These are phyloP conservation scores for Colletes latitarsis DNA, from an alignment of 1,140 invertebrate genomes.

Conservation along the genomic window DNA sequence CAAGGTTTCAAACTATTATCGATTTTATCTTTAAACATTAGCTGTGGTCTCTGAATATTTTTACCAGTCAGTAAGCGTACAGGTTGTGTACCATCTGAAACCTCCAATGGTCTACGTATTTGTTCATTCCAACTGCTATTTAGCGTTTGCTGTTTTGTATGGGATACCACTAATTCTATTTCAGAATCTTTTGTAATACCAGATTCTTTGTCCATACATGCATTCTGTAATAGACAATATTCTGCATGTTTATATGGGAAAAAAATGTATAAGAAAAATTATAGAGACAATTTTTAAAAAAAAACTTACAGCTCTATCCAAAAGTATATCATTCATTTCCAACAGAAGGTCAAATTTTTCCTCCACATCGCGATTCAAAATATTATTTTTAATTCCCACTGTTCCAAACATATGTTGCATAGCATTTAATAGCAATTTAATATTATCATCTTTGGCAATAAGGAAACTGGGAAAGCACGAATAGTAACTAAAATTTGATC, in stretches of 20 bases:
- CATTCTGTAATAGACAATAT: slow-evolving; percentile 76
- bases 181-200: slow-evolving; percentile 84
- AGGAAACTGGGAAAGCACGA: slow-evolving; percentile 87
- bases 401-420: slow-evolving; percentile 83
- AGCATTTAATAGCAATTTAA: slow-evolving; percentile 80
- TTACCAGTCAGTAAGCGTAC: slow-evolving; percentile 87
- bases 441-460: slow-evolving; percentile 83
- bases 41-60: slow-evolving; percentile 91
- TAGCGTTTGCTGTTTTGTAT: slow-evolving; percentile 60
- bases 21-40: slow-evolving; percentile 91
- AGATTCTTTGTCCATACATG: slow-evolving; percentile 86
- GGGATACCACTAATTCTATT: slow-evolving; percentile 74
- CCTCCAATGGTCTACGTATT: neutral
- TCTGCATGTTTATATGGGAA: neutral
- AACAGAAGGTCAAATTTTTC: slow-evolving; percentile 89
- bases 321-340: slow-evolving; percentile 90
- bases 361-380: slow-evolving; percentile 83
- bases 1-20: slow-evolving; percentile 91
- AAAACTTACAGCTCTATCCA: slow-evolving; percentile 88
- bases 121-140: slow-evolving; percentile 83
- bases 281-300: neutral
- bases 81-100: slow-evolving; percentile 57
- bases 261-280: neutral
- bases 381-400: slow-evolving; percentile 84
- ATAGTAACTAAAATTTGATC: slow-evolving; percentile 87